Percentiles rank a stretch among this genome's conserved stretches.
phyloP scores from a whole-genome alignment of 2,888 invertebrate genomes.

The Catocala nupta region DNA sequence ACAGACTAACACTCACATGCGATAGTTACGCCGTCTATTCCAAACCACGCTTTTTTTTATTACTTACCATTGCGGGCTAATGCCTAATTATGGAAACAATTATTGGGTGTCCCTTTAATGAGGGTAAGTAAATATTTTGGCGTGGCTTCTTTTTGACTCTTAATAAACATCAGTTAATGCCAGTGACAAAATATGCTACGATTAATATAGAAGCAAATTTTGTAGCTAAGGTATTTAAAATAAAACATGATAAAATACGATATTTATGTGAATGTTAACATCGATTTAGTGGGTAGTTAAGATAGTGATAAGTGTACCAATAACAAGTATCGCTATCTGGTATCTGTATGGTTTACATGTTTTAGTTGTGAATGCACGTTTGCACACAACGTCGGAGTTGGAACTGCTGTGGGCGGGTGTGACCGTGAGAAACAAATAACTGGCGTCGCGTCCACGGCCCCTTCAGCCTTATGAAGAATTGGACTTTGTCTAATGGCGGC shows the following conservation, averaged over 20 bases:
- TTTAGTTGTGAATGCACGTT: constrained; percentile 55
- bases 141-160: constrained; percentile 33
- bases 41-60: constrained; percentile 25
- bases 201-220: constrained; percentile 27
- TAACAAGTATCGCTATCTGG: constrained; percentile 50
- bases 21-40: constrained; percentile 31
- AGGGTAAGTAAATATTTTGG: constrained; percentile 46
- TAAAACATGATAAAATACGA: constrained; percentile 14
- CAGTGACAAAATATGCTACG: constrained; percentile 34
- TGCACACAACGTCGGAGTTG: constrained; percentile 60
- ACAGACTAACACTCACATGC: constrained; percentile 44
- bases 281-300: constrained; percentile 39
- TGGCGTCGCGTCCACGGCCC: constrained; percentile 73
- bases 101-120: constrained; percentile 44
- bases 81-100: constrained; percentile 45
- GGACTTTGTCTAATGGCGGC: constrained; percentile 55
- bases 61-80: constrained; percentile 11
- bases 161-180: constrained; percentile 41
- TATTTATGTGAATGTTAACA: constrained; percentile 39
- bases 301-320: constrained; percentile 49
- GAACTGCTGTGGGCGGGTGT: constrained; percentile 77
- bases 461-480: constrained; percentile 59
- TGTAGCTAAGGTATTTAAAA: constrained; percentile 15
- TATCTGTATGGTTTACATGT: constrained; percentile 50
- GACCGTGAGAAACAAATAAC: constrained; percentile 84